Evolutionary conservation across 2,888 invertebrate genomes (phyloP), one percentile per base, ranked within the genome.

Genomic region (Alviniconcha strummeri): DNA sequence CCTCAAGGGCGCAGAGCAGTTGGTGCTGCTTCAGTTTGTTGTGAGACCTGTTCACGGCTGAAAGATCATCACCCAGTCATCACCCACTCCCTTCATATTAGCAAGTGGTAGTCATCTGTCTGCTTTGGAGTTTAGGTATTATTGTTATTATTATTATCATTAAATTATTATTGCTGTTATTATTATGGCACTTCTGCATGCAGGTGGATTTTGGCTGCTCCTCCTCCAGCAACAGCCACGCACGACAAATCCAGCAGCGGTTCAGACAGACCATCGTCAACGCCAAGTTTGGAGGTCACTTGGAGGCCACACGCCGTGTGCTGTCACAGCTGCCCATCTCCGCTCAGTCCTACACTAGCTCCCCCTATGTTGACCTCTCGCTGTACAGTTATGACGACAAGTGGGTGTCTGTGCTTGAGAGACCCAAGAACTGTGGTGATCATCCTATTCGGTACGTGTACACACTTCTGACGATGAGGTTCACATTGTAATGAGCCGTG

Each of bases 311-410:
- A 0, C 97, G 97, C 93, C 95, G 98, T 88, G 95, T 98, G 84
- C 94, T 99, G 87, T 97, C 97, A 19, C 98, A 98, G 93, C 94
- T 99, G 86, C 99, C 99, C 0, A 97, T 99, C 87, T 97, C 97
- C 94, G 97, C 98, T 0, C 99, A 99, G 94, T 98, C 98, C 0
- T 98, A 97, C 92, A 97, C 97, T 88, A 96, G 96, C 84, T 97
- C 98, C 69, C 99, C 98, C 0, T 99, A 98, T 94, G 95, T 99
- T 83, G 98, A 99, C 94, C 95, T 97, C 88, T 96, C 97, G 0
- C 94, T 98, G 55, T 99, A 98, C 93, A 97, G 97, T 92, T 99
- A 98, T 91, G 98, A 99, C 91, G 98, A 98, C 93, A 98, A 98
- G 93, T 97, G 97, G 96, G 97, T 99, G 0, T 98, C 98, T 0